These are phyloP conservation scores for Apus apus DNA, from an alignment of 2,113 vertebrate species.

Conservation along the genomic window DNA sequence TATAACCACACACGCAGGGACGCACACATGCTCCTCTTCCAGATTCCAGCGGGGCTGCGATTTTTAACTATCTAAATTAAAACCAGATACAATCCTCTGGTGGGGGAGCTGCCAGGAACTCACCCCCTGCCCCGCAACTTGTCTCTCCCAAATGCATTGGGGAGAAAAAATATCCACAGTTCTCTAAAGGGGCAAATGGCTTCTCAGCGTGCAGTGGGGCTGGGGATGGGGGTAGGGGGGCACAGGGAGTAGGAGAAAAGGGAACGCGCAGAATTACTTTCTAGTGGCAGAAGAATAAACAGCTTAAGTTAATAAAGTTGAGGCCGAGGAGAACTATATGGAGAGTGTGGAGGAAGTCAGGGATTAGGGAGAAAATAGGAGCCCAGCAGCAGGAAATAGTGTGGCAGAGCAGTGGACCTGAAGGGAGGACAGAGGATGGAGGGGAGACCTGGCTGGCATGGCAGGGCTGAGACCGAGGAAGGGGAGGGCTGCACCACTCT, in stretches of 20 bases:
- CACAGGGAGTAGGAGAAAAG: not conserved
- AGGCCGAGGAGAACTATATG: slow-evolving; percentile 12
- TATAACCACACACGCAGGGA: slow-evolving; percentile 8
- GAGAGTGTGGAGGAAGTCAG: slow-evolving; percentile 29
- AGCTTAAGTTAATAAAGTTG: slow-evolving; percentile 57
- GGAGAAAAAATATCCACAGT: not conserved
- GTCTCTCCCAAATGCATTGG: not conserved
- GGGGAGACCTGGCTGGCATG: rapidly evolving
- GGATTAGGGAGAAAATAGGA: slow-evolving; percentile 53
- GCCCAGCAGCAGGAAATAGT: slow-evolving; percentile 4
- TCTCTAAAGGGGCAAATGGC: slow-evolving; percentile 15
- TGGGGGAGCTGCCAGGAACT: slow-evolving; percentile 29
- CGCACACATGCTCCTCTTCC: not conserved
- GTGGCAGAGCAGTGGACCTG: not conserved
- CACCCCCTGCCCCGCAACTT: not conserved
- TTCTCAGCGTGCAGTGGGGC: not conserved
- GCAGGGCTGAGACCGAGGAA: rapidly evolving
- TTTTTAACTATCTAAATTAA: slow-evolving; percentile 70
- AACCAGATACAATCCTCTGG: slow-evolving; percentile 42
- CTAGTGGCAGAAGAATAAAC: slow-evolving; percentile 43
- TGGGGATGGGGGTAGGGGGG: not conserved
- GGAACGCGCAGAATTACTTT: slow-evolving; percentile 22
- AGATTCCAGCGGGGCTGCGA: not conserved
- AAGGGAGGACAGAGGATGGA: not conserved
- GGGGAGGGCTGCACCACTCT: not conserved